Evolutionary conservation across 1,140 invertebrate species (phyloP), one percentile per base, ranked within the genome.

Genomic region (Eurosta solidaginis): DNA sequence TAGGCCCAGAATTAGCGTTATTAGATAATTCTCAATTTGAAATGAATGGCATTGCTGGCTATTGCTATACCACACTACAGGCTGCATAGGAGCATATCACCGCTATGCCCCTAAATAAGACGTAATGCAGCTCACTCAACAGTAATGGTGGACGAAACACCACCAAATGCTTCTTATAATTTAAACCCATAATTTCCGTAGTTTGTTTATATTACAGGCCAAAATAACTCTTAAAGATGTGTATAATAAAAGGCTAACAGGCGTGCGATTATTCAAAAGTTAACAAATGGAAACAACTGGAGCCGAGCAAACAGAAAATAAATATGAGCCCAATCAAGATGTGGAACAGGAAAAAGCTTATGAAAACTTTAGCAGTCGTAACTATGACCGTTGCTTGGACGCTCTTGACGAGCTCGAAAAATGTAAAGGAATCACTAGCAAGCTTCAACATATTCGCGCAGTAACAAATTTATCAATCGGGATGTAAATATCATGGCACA

Each of bases 21-120:
- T 80, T 88, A 3, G 85, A 87, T 52, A 86, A 85, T 78, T 86
- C 84, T 50, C 83, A 87, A 80, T 82, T 80, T 25, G 84, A 86
- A 78, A 87, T 87, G 85, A 84, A 82, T 54, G 85, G 85, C 10
- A 81, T 87, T 81, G 84, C 84, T 4, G 85, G 85, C 17, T 87
- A 87, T 59, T 87, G 85, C 63, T 86, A 85, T 50, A 87, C 85
- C 10, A 87, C 85, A 7, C 14, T 78, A 45, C 29, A 78, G 78
- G 78, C 78, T 36, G 45, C 78, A 42, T 79, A 79, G 27, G 78
- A 79, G 74, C 78, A 79, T 47, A 73, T 79, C 20, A 63, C 75
- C 22, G 45, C 75, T 12, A 77, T 33, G 12, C 63, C 63, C 7
- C 36, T 73, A 27, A 59, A 59, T n/a, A 59, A 59, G 20, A 20